Evolutionary conservation across 2,888 invertebrate genomes (phyloP).

Genomic region (Drosophila kambysellisi): DNA sequence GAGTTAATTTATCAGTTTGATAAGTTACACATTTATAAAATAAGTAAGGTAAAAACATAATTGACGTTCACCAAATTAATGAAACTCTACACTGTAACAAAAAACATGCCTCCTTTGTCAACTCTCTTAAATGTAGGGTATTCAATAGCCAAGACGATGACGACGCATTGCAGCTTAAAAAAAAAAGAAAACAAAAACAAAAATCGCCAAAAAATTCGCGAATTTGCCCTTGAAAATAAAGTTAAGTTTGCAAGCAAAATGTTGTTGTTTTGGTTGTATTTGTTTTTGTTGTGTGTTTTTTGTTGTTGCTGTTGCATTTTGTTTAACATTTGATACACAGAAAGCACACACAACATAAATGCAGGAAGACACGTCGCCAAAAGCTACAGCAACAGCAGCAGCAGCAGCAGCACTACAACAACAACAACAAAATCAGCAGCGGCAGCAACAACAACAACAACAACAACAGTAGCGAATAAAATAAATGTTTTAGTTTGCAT

Average conservation of each 20-base stretch:
- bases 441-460: conserved; percentile 1
- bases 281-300: conserved; percentile 3
- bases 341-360: conserved; percentile 53
- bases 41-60: not conserved
- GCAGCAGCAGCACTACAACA: not conserved
- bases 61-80: not conserved
- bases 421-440: conserved; percentile 18
- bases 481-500: conserved; percentile 81
- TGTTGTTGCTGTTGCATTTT: conserved; percentile 72
- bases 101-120: not conserved
- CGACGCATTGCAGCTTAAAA: conserved; percentile 59
- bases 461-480: conserved; percentile 52
- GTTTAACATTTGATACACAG: conserved; percentile 74
- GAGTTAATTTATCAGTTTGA: not conserved
- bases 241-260: conserved; percentile 70
- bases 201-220: conserved; percentile 57
- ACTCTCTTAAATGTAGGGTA: conserved; percentile 44
- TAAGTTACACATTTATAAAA: not conserved
- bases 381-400: conserved; percentile 12
- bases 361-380: conserved; percentile 76
- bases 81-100: not conserved
- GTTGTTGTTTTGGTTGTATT: conserved; percentile 21
- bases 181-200: conserved; percentile 21
- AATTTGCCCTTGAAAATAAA: conserved; percentile 76
- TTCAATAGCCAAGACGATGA: conserved; percentile 46